These are phyloP conservation scores for Himantopus leucocephalus DNA, from an alignment of 2,113 vertebrate species.

Conservation along the genomic window DNA sequence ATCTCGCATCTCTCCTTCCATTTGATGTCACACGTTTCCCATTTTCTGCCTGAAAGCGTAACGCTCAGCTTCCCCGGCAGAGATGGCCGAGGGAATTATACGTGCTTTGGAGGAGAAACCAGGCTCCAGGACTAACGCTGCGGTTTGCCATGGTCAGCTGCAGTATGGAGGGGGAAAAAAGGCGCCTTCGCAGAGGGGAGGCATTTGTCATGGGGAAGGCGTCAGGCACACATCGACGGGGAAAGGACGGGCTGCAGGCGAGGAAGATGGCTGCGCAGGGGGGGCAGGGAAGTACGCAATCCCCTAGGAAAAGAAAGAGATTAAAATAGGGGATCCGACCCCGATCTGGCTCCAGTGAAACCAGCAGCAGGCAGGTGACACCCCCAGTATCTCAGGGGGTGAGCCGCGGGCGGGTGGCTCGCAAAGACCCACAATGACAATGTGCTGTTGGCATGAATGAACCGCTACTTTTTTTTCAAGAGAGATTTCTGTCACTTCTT, in stretches of 20 bases:
- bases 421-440: accelerated
- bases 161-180: too few species aligned
- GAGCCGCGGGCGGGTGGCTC: accelerated
- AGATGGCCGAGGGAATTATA: not conserved
- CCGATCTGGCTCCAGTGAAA: not conserved
- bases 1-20: not conserved
- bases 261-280: not conserved
- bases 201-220: not conserved
- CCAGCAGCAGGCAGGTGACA: not conserved
- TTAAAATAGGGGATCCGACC: accelerated
- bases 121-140: not conserved
- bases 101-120: not conserved
- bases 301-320: not conserved
- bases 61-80: not conserved
- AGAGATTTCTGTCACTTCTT: not conserved
- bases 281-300: not conserved
- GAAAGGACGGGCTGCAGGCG: accelerated
- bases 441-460: accelerated
- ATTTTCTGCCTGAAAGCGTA: not conserved
- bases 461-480: not conserved
- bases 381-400: accelerated
- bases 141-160: not conserved
- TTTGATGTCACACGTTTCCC: not conserved
- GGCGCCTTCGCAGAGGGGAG: not conserved
- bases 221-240: accelerated